Base-by-base conservation (phyloP, 2,888 invertebrate species). In the Rhingia campestris region DNA sequence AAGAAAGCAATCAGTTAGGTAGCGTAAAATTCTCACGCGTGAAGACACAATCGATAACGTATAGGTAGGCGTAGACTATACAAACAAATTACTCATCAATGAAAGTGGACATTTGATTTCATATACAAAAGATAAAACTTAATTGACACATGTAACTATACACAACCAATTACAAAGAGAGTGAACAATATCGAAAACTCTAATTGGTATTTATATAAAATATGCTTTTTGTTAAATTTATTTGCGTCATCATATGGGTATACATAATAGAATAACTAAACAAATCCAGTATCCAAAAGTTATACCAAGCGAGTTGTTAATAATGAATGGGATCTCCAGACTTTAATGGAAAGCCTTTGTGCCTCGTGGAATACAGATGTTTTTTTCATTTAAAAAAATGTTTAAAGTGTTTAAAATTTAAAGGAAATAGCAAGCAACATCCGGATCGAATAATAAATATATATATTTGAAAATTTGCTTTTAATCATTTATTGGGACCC, bases 181-280 rank as follows among this genome's bases (percentile, higher is more conserved):
- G 30, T n/a, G 12, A 32, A 41, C 39, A 39, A 64, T 33, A 10
- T 43, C 43, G 22, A 35, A 45, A 9, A 10, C 53, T 30, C 30
- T n/a, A 22, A 32, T 58, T 69, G 58, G 39, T 39, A 58, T 49
- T 70, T 49, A 14, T 22, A 70, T 70, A 47, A 51, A 70, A 14
- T 43, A 70, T 22, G 22, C 1, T 41, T 59, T 14, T 59, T 33
- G 41, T 43, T 12, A 6, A 47, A 14, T 47, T 12, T 43, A 32
- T 12, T 14, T 39, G 32, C 30, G n/a, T 10, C 47, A 49, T 32
- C 37, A 54, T 2, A 2, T 22, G 22, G 22, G 22, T 2, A 22
- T 22, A 22, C 22, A 2, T 22, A 22, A 33, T n/a, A 33, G 33
- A 4, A 10, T 30, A 12, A 54, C 14, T 12, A 14, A 14, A 51